Evolutionary conservation across 2,797 vertebrate genomes (phyloP).

Genomic region (Pantherophis alleghaniensis): DNA sequence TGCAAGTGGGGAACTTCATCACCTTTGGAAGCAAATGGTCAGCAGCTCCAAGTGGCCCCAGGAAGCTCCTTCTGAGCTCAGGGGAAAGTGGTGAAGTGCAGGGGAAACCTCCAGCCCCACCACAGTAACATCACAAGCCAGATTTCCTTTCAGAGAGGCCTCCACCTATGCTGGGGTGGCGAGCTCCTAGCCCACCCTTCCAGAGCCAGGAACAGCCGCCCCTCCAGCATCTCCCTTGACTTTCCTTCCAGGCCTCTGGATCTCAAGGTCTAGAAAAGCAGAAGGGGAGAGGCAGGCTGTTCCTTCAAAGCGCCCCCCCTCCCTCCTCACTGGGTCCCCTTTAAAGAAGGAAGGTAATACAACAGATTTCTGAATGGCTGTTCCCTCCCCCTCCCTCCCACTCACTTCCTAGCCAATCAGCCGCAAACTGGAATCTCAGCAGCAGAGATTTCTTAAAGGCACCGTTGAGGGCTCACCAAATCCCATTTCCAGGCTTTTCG

Average conservation of each 20-base stretch:
- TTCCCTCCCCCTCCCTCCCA: constrained; percentile 9
- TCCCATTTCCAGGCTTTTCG: not conserved
- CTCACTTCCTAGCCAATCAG: constrained; percentile 25
- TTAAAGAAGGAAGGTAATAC: constrained; percentile 6
- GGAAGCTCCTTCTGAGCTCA: not conserved
- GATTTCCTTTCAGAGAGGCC: not conserved
- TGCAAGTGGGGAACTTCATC: not conserved
- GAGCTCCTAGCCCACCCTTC: not conserved
- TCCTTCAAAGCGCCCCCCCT: not conserved
- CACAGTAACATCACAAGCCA: not conserved
- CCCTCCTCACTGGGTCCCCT: not conserved
- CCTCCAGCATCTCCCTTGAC: not conserved
- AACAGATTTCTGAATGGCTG: constrained; percentile 35
- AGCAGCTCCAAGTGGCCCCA: not conserved
- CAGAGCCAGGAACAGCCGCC: not conserved
- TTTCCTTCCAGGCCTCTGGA: not conserved
- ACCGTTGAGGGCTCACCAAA: not conserved
- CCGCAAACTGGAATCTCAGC: not conserved
- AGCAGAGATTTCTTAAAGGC: constrained; percentile 19
- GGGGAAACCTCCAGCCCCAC: not conserved
- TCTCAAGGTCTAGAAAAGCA: not conserved
- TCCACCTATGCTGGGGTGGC: not conserved
- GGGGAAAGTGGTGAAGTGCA: not conserved
- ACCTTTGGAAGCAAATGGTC: not conserved
- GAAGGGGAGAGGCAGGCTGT: not conserved